These are phyloP conservation scores for Microtus montanus DNA, from an alignment of 2,113 vertebrate species.

Conservation along the genomic window DNA sequence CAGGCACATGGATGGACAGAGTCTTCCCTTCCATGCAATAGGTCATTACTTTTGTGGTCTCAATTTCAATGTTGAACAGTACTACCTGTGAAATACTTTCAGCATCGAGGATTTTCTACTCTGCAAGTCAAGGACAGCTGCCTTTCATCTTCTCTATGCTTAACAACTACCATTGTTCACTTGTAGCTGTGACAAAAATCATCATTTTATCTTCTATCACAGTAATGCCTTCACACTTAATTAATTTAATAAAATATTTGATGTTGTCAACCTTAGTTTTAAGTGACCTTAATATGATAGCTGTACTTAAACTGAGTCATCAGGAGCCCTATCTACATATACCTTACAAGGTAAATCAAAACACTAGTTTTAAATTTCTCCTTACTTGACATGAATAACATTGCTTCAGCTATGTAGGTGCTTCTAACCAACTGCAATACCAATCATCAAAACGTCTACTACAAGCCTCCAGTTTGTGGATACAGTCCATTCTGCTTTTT, in stretches of 20 bases:
- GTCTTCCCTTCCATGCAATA: constrained; percentile 82
- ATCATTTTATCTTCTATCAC: not conserved
- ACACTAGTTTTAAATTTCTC: not conserved
- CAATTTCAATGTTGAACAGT: accelerated
- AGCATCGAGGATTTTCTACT: not conserved
- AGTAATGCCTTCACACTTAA: not conserved
- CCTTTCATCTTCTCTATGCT: not conserved
- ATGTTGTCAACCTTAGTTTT: not conserved
- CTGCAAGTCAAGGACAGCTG: not conserved
- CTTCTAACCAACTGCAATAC: not conserved
- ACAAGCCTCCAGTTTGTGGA: not conserved
- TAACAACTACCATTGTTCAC: not conserved
- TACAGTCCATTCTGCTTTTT: not conserved
- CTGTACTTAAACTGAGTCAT: constrained; percentile 6
- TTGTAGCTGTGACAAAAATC: not conserved
- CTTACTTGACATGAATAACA: not conserved
- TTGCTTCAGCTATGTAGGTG: not conserved
- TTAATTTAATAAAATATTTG: not conserved
- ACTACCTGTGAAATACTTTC: not conserved
- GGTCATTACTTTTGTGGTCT: not conserved
- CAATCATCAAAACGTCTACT: not conserved
- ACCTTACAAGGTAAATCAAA: not conserved
- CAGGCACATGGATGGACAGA: constrained; percentile 84
- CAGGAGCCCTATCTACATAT: not conserved
- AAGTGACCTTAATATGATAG: not conserved